Base-by-base conservation (phyloP, 2,797 vertebrate species). In the Gobionotothen gibberifrons region DNA sequence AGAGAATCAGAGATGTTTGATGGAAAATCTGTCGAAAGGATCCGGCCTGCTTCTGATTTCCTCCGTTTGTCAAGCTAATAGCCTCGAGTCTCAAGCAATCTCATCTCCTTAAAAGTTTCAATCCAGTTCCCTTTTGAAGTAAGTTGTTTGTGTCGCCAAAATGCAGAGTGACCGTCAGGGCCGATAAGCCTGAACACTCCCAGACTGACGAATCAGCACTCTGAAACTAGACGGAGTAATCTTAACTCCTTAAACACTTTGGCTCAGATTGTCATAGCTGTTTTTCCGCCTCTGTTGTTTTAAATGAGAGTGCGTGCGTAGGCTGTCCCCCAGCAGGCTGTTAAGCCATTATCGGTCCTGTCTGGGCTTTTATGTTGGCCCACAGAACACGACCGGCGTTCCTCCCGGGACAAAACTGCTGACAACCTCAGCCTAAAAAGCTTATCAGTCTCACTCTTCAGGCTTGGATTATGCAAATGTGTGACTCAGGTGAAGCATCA, bases 391-490 rank as follows among this genome's bases (percentile, higher is more conserved):
- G 21, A 69, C 65, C 29, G 9, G 21, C 17, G 16, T 58, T 40
- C 87, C 76, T 67, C 26, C 26, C 8, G 78, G 82, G 87, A 85
- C 66, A 61, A 52, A 81, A 85, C 82, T 74, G 87, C 87, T 90
- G 86, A 89, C 55, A 76, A 78, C 78, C 79, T 74, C 53, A 62
- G 57, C 79, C 82, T 74, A 39, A 79, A 79, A 82, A 85, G 77
- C 83, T 89, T 90, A 90, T 92, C 76, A 10, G 12, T 62, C 54
- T 57, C 64, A 22, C 82, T 74, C 72, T 65, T 81, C 74, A 58
- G 64, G 67, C 62, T 61, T 53, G 74, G 84, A 91, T 90, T 90
- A 92, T 86, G 84, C 72, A 90, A 90, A 91, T 79, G 2, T 29
- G 17, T 59, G 42, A 70, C 76, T 76, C 72, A 72, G 83, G 87